Base-by-base conservation (phyloP, 2,888 invertebrate species). In the Drosophila yooni region DNA sequence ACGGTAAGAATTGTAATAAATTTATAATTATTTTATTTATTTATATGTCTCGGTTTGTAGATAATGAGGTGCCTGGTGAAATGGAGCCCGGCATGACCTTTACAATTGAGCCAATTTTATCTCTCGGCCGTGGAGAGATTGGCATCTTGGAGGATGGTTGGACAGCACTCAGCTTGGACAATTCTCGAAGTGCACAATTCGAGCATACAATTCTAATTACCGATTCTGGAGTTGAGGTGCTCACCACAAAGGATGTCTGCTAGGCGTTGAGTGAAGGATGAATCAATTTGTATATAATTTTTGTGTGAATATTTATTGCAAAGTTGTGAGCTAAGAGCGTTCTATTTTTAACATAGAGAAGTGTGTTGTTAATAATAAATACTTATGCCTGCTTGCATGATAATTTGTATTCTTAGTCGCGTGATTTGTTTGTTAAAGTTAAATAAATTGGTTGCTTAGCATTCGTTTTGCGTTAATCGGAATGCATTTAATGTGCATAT, bases 11-110 rank as follows among this genome's bases (percentile, higher is more conserved):
- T 15, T 33, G 2, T 4, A 33, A 11, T 8, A 27, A 8, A 7
- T 33, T 6, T 25, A 18, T 18, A 50, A 15, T 10, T 1, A 27
- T 8, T 5, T 11, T 27, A 27, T 3, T 18, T 27, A 54, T 34
- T 8, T 15, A n/a, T 5, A 15, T 54, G 1, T n/a, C 10, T 18
- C 7, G 18, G n/a, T 13, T 38, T 54, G 25, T 51, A 96, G 96
- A 94, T 78, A 96, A 97, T 89, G 91, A 94, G 60, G 94, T 94
- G 81, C 94, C 95, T 0, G 97, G 96, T 0, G 89, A 92, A 57
- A 98, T 98, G 98, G 91, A 94, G 81, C 93, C 96, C 4, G 98
- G 98, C n/a, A 98, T 98, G 97, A 97, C 97, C 0, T 99, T 99
- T 91, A 99, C 99, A 0, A 97, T 99, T 86, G 99, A 99, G 91